These are phyloP conservation scores for Elysia chlorotica DNA, from an alignment of 1,140 invertebrate species.

Conservation along the genomic window DNA sequence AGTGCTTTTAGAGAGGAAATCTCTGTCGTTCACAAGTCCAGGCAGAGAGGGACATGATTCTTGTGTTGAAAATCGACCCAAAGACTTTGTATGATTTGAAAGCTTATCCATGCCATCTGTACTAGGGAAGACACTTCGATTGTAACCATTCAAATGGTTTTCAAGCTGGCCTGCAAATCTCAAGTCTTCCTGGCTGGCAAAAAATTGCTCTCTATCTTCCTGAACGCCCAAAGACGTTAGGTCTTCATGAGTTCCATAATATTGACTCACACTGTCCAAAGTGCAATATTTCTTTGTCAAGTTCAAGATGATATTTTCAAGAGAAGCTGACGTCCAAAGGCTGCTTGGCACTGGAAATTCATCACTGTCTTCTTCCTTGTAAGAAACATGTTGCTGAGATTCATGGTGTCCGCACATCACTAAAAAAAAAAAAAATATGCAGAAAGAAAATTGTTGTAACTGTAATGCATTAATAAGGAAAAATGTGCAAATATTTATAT, in stretches of 20 bases:
- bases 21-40: no score
- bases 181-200: slow-evolving; percentile 12
- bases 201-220: background rate
- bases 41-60: background rate
- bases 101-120: slow-evolving; percentile 9
- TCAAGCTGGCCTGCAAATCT: background rate
- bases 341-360: slow-evolving; percentile 3
- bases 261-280: background rate
- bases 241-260: slow-evolving; percentile 3
- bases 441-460: no score
- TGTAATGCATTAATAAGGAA: no score
- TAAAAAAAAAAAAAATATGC: slow-evolving; percentile 22
- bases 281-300: slow-evolving; percentile 27
- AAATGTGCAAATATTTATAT: no score
- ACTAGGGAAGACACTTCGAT: background rate
- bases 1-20: slow-evolving; percentile 6
- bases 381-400: slow-evolving; percentile 19
- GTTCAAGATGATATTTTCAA: slow-evolving; percentile 56
- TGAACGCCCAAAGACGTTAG: background rate
- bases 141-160: background rate
- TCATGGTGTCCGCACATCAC: slow-evolving; percentile 29
- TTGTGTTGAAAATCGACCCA: background rate
- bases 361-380: background rate
- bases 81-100: background rate
- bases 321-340: slow-evolving; percentile 46